A percentile compares a stretch with the other conserved stretches of the same genome.
Conservation (phyloP, 1,140 invertebrate species). For the Hycleus phaleratus region DNA sequence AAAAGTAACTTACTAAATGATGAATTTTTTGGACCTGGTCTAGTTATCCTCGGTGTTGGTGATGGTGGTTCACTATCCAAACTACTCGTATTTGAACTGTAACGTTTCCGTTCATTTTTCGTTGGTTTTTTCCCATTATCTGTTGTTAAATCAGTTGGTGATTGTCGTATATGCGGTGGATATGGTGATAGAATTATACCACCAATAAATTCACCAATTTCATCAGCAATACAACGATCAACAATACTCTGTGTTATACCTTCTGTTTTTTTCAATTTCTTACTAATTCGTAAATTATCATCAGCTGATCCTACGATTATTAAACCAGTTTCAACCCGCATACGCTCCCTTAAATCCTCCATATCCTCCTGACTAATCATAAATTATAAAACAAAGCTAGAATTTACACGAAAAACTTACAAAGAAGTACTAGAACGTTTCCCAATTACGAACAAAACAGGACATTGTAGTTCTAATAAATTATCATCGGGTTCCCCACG, state of each 20-base stretch:
- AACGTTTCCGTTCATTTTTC: conserved; percentile 35
- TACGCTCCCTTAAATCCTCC: conserved; percentile 65
- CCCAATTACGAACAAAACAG: conserved; percentile 74
- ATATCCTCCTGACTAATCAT: conserved; percentile 60
- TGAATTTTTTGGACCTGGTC: conserved; percentile 21
- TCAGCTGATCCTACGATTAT: conserved; percentile 78
- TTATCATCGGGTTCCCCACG: conserved; percentile 73
- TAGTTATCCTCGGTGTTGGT: conserved; percentile 40
- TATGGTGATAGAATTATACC: conserved; percentile 52
- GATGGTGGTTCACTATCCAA: conserved; percentile 48
- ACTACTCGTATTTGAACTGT: conserved; percentile 48
- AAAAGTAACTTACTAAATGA: conserved; percentile 7
- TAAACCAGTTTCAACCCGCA: conserved; percentile 68
- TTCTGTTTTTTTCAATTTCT: conserved; percentile 61
- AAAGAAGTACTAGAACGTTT: conserved; percentile 55
- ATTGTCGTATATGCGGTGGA: conserved; percentile 48
- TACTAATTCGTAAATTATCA: conserved; percentile 63
- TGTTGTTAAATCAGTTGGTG: conserved; percentile 30
- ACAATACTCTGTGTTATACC: conserved; percentile 76
- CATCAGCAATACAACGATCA: conserved; percentile 67
- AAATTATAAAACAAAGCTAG: conserved; percentile 6
- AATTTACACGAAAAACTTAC: conserved; percentile 24
- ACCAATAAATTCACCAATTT: conserved; percentile 55
- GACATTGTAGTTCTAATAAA: conserved; percentile 63
- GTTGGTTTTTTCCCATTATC: conserved; percentile 25